Conservation (phyloP, 2,888 invertebrate species). For the Gisinianus flammeolus region DNA sequence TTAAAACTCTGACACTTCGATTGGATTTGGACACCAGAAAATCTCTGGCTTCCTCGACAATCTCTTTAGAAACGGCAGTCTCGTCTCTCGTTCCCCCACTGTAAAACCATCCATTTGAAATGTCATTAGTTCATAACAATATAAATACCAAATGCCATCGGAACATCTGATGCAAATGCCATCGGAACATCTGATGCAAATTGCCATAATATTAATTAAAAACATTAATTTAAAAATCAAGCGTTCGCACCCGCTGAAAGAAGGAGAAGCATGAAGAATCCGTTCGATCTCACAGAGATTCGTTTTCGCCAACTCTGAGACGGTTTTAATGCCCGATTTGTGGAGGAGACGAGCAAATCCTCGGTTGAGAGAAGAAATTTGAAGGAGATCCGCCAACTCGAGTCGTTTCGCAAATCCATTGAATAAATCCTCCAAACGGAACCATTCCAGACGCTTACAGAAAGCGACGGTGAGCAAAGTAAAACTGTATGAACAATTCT, state of each 20-base stretch:
- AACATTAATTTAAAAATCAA: no score
- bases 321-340: slow-evolving; percentile 77
- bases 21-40: no score
- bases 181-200: no score
- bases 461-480: neutral
- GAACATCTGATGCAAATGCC: no score
- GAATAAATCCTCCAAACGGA: slow-evolving; percentile 83
- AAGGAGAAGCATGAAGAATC: slow-evolving; percentile 76
- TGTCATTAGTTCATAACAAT: no score
- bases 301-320: slow-evolving; percentile 79
- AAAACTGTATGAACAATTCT: neutral
- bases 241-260: slow-evolving; percentile 74
- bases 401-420: slow-evolving; percentile 92
- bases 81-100: no score
- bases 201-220: no score
- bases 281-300: slow-evolving; percentile 74
- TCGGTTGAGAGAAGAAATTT: slow-evolving; percentile 81
- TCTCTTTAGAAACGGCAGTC: no score
- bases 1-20: no score
- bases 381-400: slow-evolving; percentile 89
- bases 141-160: no score
- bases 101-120: no score
- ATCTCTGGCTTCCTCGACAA: no score
- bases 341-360: slow-evolving; percentile 82
- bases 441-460: slow-evolving; percentile 60